Conservation (phyloP, 37 sponge, comb jelly and placozoan genomes). For the Halisarca cf. caerulea region DNA sequence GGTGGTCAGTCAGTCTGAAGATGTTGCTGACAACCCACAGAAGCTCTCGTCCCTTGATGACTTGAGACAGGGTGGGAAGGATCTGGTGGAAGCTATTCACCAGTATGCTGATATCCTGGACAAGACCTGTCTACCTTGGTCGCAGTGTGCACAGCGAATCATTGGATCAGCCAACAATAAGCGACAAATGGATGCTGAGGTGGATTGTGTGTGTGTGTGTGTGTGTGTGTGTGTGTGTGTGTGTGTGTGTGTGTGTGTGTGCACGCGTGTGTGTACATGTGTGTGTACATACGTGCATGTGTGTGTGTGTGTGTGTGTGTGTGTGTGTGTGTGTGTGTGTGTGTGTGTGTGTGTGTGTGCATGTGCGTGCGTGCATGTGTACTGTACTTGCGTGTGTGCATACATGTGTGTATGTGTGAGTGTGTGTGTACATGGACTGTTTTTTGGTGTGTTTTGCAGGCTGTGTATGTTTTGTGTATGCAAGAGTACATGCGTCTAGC, state of each 20-base stretch:
- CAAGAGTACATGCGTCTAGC: too few relatives aligned
- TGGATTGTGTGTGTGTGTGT: neutral
- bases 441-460: too few relatives aligned
- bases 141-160: slow-evolving; percentile 55
- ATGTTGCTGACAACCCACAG: slow-evolving; percentile 20
- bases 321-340: too few relatives aligned
- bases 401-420: too few relatives aligned
- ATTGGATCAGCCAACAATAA: slow-evolving; percentile 47
- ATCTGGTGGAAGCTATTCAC: neutral
- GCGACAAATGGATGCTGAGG: slow-evolving; percentile 49
- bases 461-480: too few relatives aligned
- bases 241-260: neutral
- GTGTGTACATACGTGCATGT: neutral
- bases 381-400: neutral
- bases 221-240: neutral
- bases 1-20: neutral
- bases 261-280: neutral
- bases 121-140: slow-evolving; percentile 71
- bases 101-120: slow-evolving; percentile 7
- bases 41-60: slow-evolving; percentile 12
- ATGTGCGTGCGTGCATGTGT: neutral
- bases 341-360: too few relatives aligned
- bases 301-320: too few relatives aligned
- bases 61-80: slow-evolving; percentile 13
- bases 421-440: too few relatives aligned